phyloP scores from a whole-genome alignment of 2,113 vertebrate genomes.

The Leiothrix lutea region DNA sequence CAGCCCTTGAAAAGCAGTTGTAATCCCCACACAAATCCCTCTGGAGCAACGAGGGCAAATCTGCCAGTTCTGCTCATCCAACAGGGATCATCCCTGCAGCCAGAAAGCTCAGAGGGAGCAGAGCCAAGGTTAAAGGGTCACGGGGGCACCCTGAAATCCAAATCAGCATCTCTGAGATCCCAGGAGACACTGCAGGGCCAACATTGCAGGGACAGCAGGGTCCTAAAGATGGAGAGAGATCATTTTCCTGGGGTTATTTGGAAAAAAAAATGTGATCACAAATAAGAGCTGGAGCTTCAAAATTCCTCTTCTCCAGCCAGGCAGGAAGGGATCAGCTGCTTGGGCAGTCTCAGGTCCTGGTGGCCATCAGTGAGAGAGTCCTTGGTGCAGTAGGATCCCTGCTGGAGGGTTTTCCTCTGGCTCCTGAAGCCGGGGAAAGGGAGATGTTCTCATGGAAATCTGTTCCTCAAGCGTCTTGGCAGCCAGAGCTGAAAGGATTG shows the following conservation, averaged over 20 bases:
- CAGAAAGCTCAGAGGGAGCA: not conserved
- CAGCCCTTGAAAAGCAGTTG: not conserved
- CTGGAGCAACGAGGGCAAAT: not conserved
- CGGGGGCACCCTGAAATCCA: not conserved
- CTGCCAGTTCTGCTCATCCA: not conserved
- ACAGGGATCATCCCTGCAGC: not conserved
- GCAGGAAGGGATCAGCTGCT: not conserved
- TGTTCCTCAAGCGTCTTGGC: not conserved
- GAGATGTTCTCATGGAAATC: constrained; percentile 11
- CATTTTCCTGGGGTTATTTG: not conserved
- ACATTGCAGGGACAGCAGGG: not conserved
- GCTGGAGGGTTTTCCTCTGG: not conserved
- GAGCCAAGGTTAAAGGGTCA: constrained; percentile 3
- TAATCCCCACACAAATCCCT: not conserved
- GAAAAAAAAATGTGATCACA: not conserved
- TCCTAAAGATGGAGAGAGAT: not conserved
- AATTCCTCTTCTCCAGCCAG: not conserved
- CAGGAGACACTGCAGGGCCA: not conserved
- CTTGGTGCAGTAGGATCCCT: not conserved
- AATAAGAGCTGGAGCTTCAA: not conserved
- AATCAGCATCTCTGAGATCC: not conserved
- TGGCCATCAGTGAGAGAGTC: not conserved
- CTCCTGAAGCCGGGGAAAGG: not conserved
- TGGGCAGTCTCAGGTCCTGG: not conserved
- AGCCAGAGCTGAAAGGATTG: not conserved